Percentiles rank a stretch among this genome's conserved stretches.
phyloP scores from a whole-genome alignment of 2,113 vertebrate genomes.

The Mesocricetus auratus region DNA sequence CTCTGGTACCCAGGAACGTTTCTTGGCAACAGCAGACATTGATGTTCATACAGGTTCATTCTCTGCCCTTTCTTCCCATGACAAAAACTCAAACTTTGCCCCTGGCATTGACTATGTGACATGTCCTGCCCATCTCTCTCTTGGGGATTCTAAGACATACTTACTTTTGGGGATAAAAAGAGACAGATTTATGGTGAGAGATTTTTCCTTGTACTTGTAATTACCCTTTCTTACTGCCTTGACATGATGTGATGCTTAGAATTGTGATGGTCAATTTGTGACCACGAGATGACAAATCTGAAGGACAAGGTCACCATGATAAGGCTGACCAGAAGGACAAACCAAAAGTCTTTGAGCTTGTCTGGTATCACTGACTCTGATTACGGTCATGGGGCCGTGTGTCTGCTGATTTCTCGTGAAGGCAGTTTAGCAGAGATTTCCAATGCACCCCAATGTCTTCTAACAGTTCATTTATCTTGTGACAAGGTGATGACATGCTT shows the following conservation, averaged over 20 bases:
- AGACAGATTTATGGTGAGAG: background rate
- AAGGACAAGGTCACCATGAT: background rate
- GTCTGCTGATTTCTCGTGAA: conserved; percentile 24
- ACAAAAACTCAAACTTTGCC: background rate
- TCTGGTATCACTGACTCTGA: background rate
- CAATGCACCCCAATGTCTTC: background rate
- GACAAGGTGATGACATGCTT: background rate
- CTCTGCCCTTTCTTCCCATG: background rate
- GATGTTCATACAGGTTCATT: background rate
- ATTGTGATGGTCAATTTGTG: background rate
- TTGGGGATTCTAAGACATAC: conserved; percentile 11
- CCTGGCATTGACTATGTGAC: background rate
- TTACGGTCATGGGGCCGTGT: background rate
- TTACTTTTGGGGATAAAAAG: conserved; percentile 33
- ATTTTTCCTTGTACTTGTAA: background rate
- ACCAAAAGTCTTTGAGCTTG: background rate
- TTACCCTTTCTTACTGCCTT: background rate
- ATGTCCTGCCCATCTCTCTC: background rate
- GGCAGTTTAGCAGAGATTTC: background rate
- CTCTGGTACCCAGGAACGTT: background rate
- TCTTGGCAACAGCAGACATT: background rate
- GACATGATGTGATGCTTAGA: background rate
- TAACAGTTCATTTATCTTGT: background rate
- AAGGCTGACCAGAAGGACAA: background rate
- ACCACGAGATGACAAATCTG: background rate